These are phyloP conservation scores for Elephas maximus DNA, from an alignment of 2,113 vertebrate genomes.

Conservation along the genomic window DNA sequence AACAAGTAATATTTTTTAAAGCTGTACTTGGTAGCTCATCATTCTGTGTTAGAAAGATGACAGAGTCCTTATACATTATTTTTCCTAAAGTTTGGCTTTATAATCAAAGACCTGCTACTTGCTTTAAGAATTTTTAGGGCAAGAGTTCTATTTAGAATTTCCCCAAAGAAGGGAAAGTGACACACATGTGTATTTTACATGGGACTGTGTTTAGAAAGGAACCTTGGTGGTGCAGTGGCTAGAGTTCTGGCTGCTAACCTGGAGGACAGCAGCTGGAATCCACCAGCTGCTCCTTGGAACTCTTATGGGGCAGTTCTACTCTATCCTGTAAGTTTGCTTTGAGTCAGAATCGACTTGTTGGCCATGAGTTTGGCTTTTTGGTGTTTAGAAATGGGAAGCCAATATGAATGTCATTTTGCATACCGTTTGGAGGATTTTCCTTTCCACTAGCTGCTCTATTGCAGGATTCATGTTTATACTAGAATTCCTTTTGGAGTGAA, in stretches of 20 bases:
- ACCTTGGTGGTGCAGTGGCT: too few relatives aligned
- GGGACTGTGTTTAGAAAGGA: conserved; percentile 39
- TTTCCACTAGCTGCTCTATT: conserved; percentile 25
- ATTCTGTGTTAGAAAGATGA: not conserved
- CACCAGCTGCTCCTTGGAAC: too few relatives aligned
- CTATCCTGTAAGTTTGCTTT: too few relatives aligned
- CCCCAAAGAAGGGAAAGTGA: conserved; percentile 57
- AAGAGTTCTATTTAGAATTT: conserved; percentile 19
- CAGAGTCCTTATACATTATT: conserved; percentile 52
- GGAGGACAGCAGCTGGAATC: too few relatives aligned
- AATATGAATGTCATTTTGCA: conserved; percentile 64
- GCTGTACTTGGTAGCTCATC: not conserved
- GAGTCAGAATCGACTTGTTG: too few relatives aligned
- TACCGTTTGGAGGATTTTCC: not conserved
- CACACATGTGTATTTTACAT: conserved; percentile 8
- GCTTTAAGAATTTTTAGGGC: conserved; percentile 43
- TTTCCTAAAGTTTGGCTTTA: conserved; percentile 55
- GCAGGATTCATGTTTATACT: conserved; percentile 45
- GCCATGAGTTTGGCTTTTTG: too few relatives aligned
- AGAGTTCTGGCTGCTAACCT: too few relatives aligned
- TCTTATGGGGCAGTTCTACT: too few relatives aligned
- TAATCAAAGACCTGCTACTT: not conserved
- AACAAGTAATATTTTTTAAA: not conserved
- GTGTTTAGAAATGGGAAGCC: conserved; percentile 48
- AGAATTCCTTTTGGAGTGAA: conserved; percentile 50